phyloP scores from a whole-genome alignment of 2,888 invertebrate species.

The Tridacna crocea region DNA sequence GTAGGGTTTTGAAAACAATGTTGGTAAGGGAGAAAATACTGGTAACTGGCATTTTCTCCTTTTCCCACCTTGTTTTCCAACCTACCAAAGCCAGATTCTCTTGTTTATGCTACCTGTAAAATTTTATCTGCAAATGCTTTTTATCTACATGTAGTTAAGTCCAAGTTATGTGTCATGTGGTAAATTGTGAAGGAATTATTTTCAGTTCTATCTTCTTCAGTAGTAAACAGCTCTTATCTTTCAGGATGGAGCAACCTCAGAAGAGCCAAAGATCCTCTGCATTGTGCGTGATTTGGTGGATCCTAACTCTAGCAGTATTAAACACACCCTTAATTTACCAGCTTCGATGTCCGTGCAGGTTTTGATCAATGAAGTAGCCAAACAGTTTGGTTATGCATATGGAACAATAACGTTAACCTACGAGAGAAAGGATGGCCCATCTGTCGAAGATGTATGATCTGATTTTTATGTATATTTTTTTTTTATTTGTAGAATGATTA shows the following conservation, averaged over 20 bases:
- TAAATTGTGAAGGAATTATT: too few species aligned
- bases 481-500: not conserved
- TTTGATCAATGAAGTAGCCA: constrained; percentile 85
- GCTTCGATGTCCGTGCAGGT: constrained; percentile 84
- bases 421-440: constrained; percentile 65
- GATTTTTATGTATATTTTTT: not conserved
- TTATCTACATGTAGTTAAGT: too few species aligned
- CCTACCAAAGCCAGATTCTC: too few species aligned
- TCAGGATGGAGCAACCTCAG: constrained; percentile 62
- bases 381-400: constrained; percentile 85
- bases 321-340: constrained; percentile 83
- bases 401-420: constrained; percentile 84
- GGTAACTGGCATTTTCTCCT: not conserved
- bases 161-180: too few species aligned
- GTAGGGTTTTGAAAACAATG: not conserved
- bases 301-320: constrained; percentile 69
- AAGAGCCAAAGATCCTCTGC: constrained; percentile 83
- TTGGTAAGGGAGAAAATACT: not conserved
- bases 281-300: constrained; percentile 85
- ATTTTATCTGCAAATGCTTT: too few species aligned
- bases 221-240: not conserved
- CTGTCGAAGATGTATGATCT: constrained; percentile 62
- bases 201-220: too few species aligned
- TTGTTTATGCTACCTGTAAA: too few species aligned
- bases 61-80: not conserved